These are phyloP conservation scores for Acrocephalus scirpaceus DNA, from an alignment of 2,797 vertebrate species.

Conservation along the genomic window DNA sequence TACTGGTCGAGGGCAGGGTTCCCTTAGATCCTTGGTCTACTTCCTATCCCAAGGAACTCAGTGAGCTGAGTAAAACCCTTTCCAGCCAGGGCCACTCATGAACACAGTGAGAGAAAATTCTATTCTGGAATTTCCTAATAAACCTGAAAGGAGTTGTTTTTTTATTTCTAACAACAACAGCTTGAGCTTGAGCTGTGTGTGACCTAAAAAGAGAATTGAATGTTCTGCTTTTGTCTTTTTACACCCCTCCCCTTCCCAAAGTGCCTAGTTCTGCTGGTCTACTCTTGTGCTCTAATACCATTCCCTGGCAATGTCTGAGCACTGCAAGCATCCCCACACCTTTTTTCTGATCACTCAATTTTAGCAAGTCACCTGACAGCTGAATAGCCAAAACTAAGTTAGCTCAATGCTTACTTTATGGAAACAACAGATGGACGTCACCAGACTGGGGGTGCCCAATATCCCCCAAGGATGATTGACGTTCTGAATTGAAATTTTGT, in stretches of 20 bases:
- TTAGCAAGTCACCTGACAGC: not conserved
- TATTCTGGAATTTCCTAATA: not conserved
- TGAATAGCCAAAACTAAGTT: not conserved
- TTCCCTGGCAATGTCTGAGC: not conserved
- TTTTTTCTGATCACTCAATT: not conserved
- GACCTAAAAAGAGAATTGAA: not conserved
- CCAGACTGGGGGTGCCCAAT: not conserved
- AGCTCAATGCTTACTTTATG: not conserved
- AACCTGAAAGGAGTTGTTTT: not conserved
- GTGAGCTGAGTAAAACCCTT: not conserved
- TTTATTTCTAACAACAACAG: not conserved
- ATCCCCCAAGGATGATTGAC: not conserved
- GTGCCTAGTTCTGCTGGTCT: not conserved
- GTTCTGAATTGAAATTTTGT: not conserved
- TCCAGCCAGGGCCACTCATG: not conserved
- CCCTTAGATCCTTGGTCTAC: not conserved
- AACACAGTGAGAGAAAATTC: not conserved
- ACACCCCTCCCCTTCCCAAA: not conserved
- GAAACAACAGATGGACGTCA: rapidly evolving
- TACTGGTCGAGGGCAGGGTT: not conserved
- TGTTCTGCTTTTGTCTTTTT: not conserved
- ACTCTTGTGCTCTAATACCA: not conserved
- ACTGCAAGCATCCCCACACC: not conserved
- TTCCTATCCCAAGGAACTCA: not conserved
- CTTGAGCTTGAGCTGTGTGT: not conserved